Base-by-base conservation (phyloP, 2,113 vertebrate genomes). In the Glaucomys volans region DNA sequence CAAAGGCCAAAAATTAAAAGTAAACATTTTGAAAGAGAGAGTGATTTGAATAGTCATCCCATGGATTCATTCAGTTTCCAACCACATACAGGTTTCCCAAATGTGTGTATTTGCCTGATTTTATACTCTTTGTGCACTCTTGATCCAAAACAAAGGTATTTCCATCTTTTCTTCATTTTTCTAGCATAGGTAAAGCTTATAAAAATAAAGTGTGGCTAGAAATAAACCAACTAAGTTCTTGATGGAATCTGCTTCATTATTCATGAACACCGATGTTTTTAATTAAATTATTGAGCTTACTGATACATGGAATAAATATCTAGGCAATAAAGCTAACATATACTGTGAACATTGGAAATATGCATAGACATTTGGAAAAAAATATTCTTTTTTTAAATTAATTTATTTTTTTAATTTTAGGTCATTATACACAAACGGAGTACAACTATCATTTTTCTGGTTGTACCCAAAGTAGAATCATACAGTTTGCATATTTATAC, bases 281-380 rank as follows among this genome's bases (percentile, higher is more conserved):
- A 8, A 93, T 62, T 81, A 77, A 90, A 71, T 82, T 67, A 90
- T 96, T 85, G 32, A 71, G 24, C 47, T 35, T 93, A 44, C 69
- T 87, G 52, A 69, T 16, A 20, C 35, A 52, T 64, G 35, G 4
- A 87, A 75, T 64, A 83, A 91, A 66, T 47, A 77, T 71, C 20
- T 83, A 72, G 3, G 20, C 11, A 91, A 62, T 18, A 86, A 52
- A 67, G 37, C 6, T 72, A 62, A 17, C 18, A 75, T 64, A 37
- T 20, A 14, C 32, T 50, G 35, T 90, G 57, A 79, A 3, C 18
- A 47, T 82, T 50, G 42, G 62, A 95, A 87, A 44, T 90, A 79
- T 40, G n/a, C 35, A 18, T 40, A 18, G 50, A 32, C 42, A 44
- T 66, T 47, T 87, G 62, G 77, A 66, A 95, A 95, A 87, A 47